phyloP scores from a whole-genome alignment of 2,888 invertebrate species.

The Tigriopus californicus region DNA sequence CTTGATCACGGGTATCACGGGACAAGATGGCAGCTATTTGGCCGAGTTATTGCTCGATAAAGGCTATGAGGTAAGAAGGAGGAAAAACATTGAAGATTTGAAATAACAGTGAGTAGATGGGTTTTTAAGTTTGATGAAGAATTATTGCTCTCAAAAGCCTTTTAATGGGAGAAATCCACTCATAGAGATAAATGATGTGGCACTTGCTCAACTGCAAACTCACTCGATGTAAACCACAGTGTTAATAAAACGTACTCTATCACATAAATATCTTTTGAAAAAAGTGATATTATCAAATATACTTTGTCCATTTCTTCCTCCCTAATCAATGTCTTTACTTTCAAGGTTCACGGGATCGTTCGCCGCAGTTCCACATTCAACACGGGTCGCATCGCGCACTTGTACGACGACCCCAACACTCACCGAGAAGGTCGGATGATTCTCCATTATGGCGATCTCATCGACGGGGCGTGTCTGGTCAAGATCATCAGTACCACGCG shows the following conservation, averaged over 20 bases:
- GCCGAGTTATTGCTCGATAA: conserved; percentile 80
- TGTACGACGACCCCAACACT: conserved; percentile 72
- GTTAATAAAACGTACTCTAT: no score
- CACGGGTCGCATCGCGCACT: conserved; percentile 83
- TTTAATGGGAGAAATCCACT: no score
- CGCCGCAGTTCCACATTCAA: conserved; percentile 88
- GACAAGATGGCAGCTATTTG: conserved; percentile 94
- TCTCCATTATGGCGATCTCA: conserved; percentile 95
- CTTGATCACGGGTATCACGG: conserved; percentile 87
- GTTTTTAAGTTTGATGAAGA: no score
- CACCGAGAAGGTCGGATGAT: conserved; percentile 71
- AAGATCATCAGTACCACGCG: conserved; percentile 57
- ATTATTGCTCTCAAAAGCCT: no score
- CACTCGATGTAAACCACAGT: no score
- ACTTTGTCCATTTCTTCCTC: no score
- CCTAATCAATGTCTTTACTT: no score
- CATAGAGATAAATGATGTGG: not conserved
- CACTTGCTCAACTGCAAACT: no score
- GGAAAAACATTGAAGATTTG: not conserved
- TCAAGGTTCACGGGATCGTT: conserved; percentile 79
- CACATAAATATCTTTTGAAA: no score
- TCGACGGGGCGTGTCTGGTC: conserved; percentile 84
- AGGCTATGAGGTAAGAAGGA: conserved; percentile 59
- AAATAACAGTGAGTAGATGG: no score
- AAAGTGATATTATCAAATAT: no score